Percentiles rank a stretch among this genome's conserved stretches.
These are phyloP conservation scores for Drosophila meridionalis DNA, from an alignment of 2,888 invertebrate genomes.

Conservation along the genomic window DNA sequence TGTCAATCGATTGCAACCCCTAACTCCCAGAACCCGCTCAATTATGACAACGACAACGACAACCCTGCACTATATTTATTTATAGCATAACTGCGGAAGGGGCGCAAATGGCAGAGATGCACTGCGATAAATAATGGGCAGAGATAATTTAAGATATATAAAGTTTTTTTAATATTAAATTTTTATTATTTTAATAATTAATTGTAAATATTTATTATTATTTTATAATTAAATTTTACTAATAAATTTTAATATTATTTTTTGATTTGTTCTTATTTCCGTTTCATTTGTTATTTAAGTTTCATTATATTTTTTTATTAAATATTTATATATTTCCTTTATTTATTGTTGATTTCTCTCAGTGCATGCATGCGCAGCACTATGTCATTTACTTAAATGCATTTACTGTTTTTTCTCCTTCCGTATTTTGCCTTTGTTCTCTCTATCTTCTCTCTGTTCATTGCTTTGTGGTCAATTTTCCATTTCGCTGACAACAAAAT, in stretches of 20 bases:
- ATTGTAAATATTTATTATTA: background rate
- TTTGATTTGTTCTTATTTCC: background rate
- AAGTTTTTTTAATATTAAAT: background rate
- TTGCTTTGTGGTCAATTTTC: slow-evolving; percentile 73
- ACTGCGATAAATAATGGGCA: background rate
- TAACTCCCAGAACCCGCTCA: slow-evolving; percentile 10
- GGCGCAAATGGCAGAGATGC: slow-evolving; percentile 15
- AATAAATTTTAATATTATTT: background rate
- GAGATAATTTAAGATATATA: rapidly evolving
- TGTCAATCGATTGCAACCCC: slow-evolving; percentile 36
- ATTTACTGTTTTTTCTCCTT: slow-evolving; percentile 37
- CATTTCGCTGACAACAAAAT: slow-evolving; percentile 67
- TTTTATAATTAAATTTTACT: background rate
- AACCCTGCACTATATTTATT: slow-evolving; percentile 13
- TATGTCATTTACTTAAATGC: slow-evolving; percentile 51
- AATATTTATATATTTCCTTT: background rate
- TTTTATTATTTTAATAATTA: background rate
- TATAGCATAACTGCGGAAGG: slow-evolving; percentile 1
- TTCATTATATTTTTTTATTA: background rate
- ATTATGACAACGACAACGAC: slow-evolving; percentile 5
- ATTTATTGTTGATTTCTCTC: background rate
- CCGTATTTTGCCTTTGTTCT: slow-evolving; percentile 17
- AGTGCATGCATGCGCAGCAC: slow-evolving; percentile 2
- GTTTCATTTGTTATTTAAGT: background rate
- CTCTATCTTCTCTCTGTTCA: slow-evolving; percentile 59